A percentile compares a stretch with the other conserved stretches of the same genome.
Evolutionary conservation across 2,113 vertebrate species (phyloP).

Genomic region (Pogona vitticeps): DNA sequence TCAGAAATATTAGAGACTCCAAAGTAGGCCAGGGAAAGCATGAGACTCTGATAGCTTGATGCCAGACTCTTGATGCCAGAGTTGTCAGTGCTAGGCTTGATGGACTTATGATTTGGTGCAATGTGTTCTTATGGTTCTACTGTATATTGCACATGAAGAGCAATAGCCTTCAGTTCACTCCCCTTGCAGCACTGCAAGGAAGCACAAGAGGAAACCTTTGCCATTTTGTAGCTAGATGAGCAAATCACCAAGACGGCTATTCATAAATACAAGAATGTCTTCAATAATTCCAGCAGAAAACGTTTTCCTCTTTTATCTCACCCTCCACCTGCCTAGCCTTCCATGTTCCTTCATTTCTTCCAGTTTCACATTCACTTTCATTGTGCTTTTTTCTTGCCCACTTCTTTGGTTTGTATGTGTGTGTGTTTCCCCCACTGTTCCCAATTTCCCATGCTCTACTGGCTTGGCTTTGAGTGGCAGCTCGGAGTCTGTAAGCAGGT

Average conservation of each 20-base stretch:
- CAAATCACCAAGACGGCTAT: not conserved
- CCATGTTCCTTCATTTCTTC: not conserved
- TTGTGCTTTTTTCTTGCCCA: not conserved
- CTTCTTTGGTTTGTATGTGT: slow-evolving; percentile 2
- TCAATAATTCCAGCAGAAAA: slow-evolving; percentile 26
- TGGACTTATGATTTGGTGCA: not conserved
- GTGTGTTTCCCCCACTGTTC: slow-evolving; percentile 30
- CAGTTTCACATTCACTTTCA: not conserved
- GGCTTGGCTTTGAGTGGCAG: slow-evolving; percentile 73
- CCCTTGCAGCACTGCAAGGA: no score
- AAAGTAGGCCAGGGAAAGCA: no score
- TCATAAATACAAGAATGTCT: slow-evolving; percentile 16
- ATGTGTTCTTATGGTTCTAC: not conserved
- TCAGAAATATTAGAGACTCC: no score
- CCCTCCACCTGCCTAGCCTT: not conserved
- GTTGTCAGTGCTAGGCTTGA: no score
- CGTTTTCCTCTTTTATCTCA: slow-evolving; percentile 2
- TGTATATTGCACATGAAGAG: no score
- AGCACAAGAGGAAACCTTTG: not conserved
- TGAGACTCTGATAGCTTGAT: no score
- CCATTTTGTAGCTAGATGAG: not conserved
- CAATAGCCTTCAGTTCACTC: no score
- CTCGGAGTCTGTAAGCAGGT: slow-evolving; percentile 72
- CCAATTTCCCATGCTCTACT: slow-evolving; percentile 67
- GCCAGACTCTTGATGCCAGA: no score